Percentiles rank a stretch among this genome's conserved stretches.
Conservation (phyloP, 1,140 invertebrate species). For the Samia ricini region DNA sequence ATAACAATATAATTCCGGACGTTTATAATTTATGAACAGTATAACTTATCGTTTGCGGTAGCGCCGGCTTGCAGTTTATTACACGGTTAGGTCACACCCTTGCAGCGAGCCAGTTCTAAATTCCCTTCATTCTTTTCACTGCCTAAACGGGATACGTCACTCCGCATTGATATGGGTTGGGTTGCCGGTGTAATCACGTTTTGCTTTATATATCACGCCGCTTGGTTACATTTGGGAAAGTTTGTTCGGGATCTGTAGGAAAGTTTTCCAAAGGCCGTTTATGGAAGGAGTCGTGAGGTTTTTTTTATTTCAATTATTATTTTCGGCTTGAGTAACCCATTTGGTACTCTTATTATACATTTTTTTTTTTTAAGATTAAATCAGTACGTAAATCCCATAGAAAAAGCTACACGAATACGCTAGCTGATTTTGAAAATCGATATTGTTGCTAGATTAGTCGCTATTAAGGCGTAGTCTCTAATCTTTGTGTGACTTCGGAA, state of each 20-base stretch:
- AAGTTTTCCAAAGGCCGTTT: background rate
- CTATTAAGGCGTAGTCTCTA: too few species aligned
- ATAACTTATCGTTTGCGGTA: background rate
- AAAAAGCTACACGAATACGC: too few species aligned
- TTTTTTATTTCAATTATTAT: too few species aligned
- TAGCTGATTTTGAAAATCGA: too few species aligned
- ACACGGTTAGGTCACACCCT: background rate
- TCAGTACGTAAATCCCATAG: too few species aligned
- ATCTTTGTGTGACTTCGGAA: too few species aligned
- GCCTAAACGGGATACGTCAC: constrained; percentile 2
- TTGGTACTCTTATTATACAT: too few species aligned
- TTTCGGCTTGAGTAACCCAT: too few species aligned
- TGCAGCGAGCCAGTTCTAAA: background rate
- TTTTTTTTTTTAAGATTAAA: too few species aligned
- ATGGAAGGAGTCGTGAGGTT: background rate
- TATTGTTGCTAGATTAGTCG: too few species aligned
- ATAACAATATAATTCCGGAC: background rate
- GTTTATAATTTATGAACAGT: background rate
- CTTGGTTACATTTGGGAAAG: background rate
- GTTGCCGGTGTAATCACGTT: constrained; percentile 4
- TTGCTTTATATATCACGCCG: constrained; percentile 10
- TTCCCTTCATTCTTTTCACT: constrained; percentile 6
- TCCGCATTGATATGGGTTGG: constrained; percentile 7
- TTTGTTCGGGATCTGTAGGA: background rate
- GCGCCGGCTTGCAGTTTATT: constrained; percentile 3